Evolutionary conservation across 2,888 invertebrate genomes (phyloP).

Genomic region (Ochropleura plecta): DNA sequence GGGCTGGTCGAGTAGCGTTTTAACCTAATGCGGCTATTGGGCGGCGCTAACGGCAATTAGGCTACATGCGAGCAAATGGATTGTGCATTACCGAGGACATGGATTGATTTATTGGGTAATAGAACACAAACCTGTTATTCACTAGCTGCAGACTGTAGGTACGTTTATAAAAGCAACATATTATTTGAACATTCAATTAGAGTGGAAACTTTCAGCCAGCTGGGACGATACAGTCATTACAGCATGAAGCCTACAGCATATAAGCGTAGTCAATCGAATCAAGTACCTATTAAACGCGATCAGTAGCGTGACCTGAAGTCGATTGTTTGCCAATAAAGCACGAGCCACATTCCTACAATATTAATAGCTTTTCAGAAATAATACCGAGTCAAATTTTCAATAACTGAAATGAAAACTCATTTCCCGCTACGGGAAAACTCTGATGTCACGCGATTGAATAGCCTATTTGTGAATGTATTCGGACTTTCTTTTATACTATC

Average conservation of each 20-base stretch:
- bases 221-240: slow-evolving; percentile 84
- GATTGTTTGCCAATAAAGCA: slow-evolving; percentile 77
- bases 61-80: slow-evolving; percentile 88
- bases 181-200: slow-evolving; percentile 72
- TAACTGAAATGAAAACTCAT: slow-evolving; percentile 76
- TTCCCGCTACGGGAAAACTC: slow-evolving; percentile 69
- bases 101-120: slow-evolving; percentile 87
- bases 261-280: slow-evolving; percentile 67
- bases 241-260: slow-evolving; percentile 66
- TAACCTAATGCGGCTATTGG: slow-evolving; percentile 88
- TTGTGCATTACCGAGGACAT: slow-evolving; percentile 88
- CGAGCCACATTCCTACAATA: slow-evolving; percentile 75
- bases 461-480: slow-evolving; percentile 70
- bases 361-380: slow-evolving; percentile 76
- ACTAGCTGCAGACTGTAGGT: slow-evolving; percentile 7
- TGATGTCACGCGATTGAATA: slow-evolving; percentile 79
- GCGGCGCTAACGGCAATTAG: slow-evolving; percentile 90
- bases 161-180: slow-evolving; percentile 39
- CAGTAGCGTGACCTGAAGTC: slow-evolving; percentile 78
- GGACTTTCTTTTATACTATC: slow-evolving; percentile 71
- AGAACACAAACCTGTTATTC: slow-evolving; percentile 69
- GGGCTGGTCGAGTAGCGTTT: slow-evolving; percentile 78
- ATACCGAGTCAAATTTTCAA: slow-evolving; percentile 73
- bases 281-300: slow-evolving; percentile 80
- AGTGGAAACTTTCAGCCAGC: slow-evolving; percentile 63